Base-by-base conservation (phyloP, 1,140 invertebrate species). In the Cotesia chilonis region DNA sequence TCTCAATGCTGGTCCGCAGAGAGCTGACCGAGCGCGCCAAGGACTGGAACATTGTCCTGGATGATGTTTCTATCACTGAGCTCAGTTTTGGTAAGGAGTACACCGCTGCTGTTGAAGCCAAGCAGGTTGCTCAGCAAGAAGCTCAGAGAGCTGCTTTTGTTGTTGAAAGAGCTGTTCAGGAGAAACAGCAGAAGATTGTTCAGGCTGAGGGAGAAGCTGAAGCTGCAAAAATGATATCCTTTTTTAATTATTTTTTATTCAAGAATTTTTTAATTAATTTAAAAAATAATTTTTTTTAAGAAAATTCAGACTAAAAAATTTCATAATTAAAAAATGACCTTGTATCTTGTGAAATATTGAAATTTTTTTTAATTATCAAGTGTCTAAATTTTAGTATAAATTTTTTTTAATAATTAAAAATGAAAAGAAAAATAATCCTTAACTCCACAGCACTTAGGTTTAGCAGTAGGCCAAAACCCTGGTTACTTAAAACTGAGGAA, bases 171-270 rank as follows among this genome's bases (percentile, higher is more conserved):
- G 98, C 98, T 10, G 97, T 95, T 80, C 98, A 99, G 84, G 98
- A 99, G 85, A 92, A 93, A 81, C 98, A 99, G 86, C 98, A 99
- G 87, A 99, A 99, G 84, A 98, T 99, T 88, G 97, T 99, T 1
- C 98, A 99, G 86, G 98, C 98, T 76, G 98, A 99, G 89, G 98
- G 98, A 90, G 98, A 99, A 92, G 97, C 98, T 35, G 94, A 98
- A 90, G 96, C 98, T 80, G 98, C 98, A 2, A 94, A 95, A 90
- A 95, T 97, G 95, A 94, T 94, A 94, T 94, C 93, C 93, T 94
- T 94, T 92, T 90, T 78, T 41, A 74, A 63, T 12, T 12, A 68
- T 73, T 35, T 66, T 38, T 54, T 54, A 38, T 20, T 52, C 4
- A 61, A 68, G 12, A 14, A 20, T 14, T 55, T 6, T 14, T n/a